Conservation (phyloP, 1,140 invertebrate species). For the Calliopsis andreniformis region DNA sequence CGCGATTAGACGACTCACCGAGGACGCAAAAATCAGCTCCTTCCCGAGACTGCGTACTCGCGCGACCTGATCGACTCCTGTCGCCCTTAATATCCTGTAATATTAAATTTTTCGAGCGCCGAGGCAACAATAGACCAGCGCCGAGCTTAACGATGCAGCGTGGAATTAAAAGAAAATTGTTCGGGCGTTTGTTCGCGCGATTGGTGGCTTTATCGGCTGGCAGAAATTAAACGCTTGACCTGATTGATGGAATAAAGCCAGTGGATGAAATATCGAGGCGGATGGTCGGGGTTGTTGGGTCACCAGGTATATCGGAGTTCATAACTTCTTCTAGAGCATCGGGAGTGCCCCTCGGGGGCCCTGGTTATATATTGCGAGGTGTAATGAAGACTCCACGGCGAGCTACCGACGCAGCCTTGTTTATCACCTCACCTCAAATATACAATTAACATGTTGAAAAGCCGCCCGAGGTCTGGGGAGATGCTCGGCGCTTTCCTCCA, state of each 20-base stretch:
- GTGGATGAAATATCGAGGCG: background rate
- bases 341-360: slow-evolving; percentile 53
- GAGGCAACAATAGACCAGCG: background rate
- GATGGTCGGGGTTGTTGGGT: slow-evolving; percentile 6
- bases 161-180: background rate
- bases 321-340: slow-evolving; percentile 60
- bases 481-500: background rate
- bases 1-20: slow-evolving; percentile 49
- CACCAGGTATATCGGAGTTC: slow-evolving; percentile 57
- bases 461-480: slow-evolving; percentile 40
- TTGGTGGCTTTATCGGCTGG: background rate
- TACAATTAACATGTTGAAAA: slow-evolving; percentile 73
- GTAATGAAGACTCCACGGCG: slow-evolving; percentile 68
- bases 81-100: slow-evolving; percentile 16
- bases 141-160: background rate
- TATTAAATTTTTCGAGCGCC: slow-evolving; percentile 18
- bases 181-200: slow-evolving; percentile 2
- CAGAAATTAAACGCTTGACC: background rate
- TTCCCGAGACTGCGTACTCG: slow-evolving; percentile 30
- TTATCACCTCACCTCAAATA: slow-evolving; percentile 70
- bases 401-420: slow-evolving; percentile 64
- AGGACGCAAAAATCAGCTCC: slow-evolving; percentile 14
- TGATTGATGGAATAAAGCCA: slow-evolving; percentile 4
- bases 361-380: slow-evolving; percentile 66
- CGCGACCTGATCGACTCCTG: no score